These are phyloP conservation scores for Teleogryllus occipitalis DNA, from an alignment of 1,140 invertebrate genomes.

Conservation along the genomic window DNA sequence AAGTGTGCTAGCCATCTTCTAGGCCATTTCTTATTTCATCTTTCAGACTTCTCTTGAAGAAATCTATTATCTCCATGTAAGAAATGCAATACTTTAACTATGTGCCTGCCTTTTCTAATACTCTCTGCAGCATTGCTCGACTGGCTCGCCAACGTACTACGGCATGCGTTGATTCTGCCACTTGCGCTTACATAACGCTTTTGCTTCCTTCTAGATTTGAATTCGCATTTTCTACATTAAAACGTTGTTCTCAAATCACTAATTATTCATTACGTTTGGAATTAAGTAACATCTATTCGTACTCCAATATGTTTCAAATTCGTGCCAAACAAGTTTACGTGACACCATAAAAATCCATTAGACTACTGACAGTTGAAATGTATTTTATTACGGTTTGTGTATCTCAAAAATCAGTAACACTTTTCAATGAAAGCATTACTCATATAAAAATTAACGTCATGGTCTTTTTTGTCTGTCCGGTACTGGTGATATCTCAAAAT, in stretches of 20 bases:
- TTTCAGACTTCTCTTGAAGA: not conserved
- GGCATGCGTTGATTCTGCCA: not conserved
- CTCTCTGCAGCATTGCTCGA: not conserved
- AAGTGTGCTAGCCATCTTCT: not conserved
- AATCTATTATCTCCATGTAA: not conserved
- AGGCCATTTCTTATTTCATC: not conserved
- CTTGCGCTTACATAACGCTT: not conserved
- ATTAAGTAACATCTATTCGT: too few relatives aligned
- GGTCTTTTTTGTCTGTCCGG: too few relatives aligned
- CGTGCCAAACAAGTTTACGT: too few relatives aligned
- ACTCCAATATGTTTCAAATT: too few relatives aligned
- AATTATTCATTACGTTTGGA: too few relatives aligned
- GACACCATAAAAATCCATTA: too few relatives aligned
- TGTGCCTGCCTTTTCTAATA: not conserved
- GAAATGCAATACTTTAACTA: not conserved
- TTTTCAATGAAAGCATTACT: too few relatives aligned
- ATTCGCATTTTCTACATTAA: not conserved
- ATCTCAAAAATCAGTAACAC: too few relatives aligned
- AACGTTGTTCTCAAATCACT: not conserved
- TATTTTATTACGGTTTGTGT: too few relatives aligned
- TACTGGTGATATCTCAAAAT: too few relatives aligned
- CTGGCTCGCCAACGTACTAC: not conserved
- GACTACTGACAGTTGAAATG: too few relatives aligned
- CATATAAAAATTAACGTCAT: too few relatives aligned
- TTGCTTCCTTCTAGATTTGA: not conserved